Conservation (phyloP, 2,113 vertebrate genomes). For the Tenebrosternarchus preto region DNA sequence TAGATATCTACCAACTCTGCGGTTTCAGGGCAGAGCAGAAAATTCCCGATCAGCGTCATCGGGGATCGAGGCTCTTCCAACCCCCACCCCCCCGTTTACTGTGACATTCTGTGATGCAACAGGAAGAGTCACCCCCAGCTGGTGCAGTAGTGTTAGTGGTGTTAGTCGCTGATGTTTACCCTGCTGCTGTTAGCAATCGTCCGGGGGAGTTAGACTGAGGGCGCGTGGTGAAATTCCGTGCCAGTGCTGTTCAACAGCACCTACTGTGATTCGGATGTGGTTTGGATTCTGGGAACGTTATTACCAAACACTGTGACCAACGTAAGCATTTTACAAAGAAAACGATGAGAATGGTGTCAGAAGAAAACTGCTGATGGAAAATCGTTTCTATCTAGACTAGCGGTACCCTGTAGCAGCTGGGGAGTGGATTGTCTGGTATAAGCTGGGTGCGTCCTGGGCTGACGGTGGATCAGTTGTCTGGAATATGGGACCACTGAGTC, state of each 20-base stretch:
- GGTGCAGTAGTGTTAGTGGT: not conserved
- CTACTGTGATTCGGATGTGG: not conserved
- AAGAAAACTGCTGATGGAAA: not conserved
- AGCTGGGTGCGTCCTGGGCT: not conserved
- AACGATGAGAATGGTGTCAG: not conserved
- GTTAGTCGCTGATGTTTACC: constrained; percentile 12
- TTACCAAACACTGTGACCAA: not conserved
- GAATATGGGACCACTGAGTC: constrained; percentile 13
- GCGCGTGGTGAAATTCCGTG: constrained; percentile 2
- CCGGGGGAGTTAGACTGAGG: constrained; percentile 5
- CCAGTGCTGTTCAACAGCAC: constrained; percentile 13
- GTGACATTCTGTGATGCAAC: constrained; percentile 11
- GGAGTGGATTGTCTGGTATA: not conserved
- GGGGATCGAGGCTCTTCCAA: too few relatives aligned
- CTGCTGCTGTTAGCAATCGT: constrained; percentile 7
- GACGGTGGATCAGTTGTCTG: constrained; percentile 1
- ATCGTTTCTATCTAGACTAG: too few relatives aligned
- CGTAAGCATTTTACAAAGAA: not conserved
- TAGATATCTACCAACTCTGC: constrained; percentile 9
- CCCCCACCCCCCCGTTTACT: constrained; percentile 4
- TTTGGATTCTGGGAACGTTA: constrained; percentile 7
- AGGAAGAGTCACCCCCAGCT: constrained; percentile 26
- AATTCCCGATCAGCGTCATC: constrained; percentile 11
- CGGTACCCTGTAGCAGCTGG: too few relatives aligned
- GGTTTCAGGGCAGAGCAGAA: constrained; percentile 3